Evolutionary conservation across 2,888 invertebrate species (phyloP).

Genomic region (Mylabris sibirica): DNA sequence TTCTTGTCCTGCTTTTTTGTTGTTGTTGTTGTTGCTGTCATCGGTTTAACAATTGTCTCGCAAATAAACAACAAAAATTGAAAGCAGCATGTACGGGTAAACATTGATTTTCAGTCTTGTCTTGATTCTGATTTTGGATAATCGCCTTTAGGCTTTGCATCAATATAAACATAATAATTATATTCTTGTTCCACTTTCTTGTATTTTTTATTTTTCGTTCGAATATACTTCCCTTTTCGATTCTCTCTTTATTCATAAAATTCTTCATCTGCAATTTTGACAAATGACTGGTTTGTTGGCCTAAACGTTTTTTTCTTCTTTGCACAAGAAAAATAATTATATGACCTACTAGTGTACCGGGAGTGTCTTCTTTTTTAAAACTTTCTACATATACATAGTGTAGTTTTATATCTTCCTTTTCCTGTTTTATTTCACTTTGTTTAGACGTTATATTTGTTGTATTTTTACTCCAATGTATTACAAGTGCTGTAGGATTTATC

Average conservation of each 20-base stretch:
- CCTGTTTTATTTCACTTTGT: background rate
- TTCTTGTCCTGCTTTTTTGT: background rate
- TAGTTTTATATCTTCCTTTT: constrained; percentile 2
- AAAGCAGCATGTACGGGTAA: background rate
- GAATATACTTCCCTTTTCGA: background rate
- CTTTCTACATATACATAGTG: too few species aligned
- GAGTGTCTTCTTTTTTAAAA: background rate
- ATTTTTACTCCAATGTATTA: too few species aligned
- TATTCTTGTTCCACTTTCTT: background rate
- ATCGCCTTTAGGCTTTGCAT: background rate
- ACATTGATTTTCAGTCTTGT: too few species aligned
- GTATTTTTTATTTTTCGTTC: background rate
- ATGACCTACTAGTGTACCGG: background rate
- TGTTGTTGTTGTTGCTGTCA: background rate
- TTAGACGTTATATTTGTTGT: background rate
- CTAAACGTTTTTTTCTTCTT: background rate
- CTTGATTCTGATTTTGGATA: background rate
- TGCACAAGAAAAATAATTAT: background rate
- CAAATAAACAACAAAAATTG: background rate
- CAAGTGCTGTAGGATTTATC: too few species aligned
- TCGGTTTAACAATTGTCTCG: background rate
- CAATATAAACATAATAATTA: background rate
- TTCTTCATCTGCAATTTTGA: background rate
- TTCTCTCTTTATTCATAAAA: background rate
- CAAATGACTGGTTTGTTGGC: background rate